Conservation (phyloP, 2,888 invertebrate species). For the Diachrysia chrysitis region DNA sequence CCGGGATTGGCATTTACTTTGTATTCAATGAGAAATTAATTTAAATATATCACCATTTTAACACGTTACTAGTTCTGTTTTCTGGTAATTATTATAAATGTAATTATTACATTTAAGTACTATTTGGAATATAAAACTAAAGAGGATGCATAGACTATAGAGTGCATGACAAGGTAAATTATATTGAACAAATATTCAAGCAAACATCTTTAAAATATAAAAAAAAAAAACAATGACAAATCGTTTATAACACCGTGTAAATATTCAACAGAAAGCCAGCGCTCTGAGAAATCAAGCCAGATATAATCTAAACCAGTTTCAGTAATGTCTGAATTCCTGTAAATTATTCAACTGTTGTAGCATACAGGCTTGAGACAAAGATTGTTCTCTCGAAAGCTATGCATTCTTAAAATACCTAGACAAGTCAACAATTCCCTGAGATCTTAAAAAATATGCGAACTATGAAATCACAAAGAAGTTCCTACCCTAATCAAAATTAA, state of each 20-base stretch:
- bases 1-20: too few relatives aligned
- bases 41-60: too few relatives aligned
- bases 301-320: constrained; percentile 54
- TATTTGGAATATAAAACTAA: neutral
- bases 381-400: constrained; percentile 28
- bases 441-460: neutral
- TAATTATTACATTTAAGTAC: neutral
- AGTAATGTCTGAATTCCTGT: constrained; percentile 46
- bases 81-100: too few relatives aligned
- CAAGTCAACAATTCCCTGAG: neutral
- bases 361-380: constrained; percentile 37
- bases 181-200: neutral
- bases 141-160: neutral
- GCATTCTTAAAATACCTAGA: constrained; percentile 15
- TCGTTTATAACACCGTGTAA: constrained; percentile 20
- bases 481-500: neutral
- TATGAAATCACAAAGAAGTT: neutral
- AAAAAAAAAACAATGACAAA: constrained; percentile 11
- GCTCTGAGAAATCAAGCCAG: constrained; percentile 38
- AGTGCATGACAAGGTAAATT: neutral
- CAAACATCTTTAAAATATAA: neutral
- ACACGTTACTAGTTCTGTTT: too few relatives aligned
- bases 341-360: constrained; percentile 45
- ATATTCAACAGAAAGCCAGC: constrained; percentile 44
- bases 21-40: too few relatives aligned